These are phyloP conservation scores for Adelphocoris suturalis DNA, from an alignment of 2,888 invertebrate genomes.

Conservation along the genomic window DNA sequence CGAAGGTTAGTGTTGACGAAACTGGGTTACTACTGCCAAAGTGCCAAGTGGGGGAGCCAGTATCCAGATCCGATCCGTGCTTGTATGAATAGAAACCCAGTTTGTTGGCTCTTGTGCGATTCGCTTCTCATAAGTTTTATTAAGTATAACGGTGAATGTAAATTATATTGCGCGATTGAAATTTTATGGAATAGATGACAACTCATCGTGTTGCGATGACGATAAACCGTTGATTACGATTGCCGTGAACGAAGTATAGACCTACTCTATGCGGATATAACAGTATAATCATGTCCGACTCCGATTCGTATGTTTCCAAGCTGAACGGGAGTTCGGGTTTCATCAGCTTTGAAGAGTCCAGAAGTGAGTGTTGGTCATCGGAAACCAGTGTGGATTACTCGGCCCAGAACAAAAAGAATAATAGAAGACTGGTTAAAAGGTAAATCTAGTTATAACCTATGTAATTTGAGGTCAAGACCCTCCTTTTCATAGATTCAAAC, in stretches of 20 bases:
- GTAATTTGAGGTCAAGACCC: too few relatives aligned
- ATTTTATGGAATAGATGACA: neutral
- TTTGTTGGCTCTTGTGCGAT: neutral
- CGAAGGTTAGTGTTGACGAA: conserved; percentile 42
- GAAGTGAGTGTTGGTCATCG: neutral
- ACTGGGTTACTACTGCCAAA: conserved; percentile 36
- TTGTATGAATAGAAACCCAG: neutral
- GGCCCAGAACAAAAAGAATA: conserved; percentile 5
- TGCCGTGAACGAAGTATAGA: neutral
- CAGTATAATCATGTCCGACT: conserved; percentile 21
- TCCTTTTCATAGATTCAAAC: too few relatives aligned
- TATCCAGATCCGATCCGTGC: neutral
- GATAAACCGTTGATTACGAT: neutral
- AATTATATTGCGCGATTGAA: neutral
- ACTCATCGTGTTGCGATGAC: neutral
- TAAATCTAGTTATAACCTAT: neutral
- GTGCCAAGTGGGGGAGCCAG: conserved; percentile 31
- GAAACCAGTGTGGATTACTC: neutral
- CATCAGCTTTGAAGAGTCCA: conserved; percentile 36
- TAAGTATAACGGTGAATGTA: neutral
- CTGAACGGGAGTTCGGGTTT: conserved; percentile 43
- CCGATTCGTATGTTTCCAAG: neutral
- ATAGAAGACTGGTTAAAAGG: neutral
- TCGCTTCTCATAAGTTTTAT: neutral
- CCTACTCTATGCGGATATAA: neutral